These are phyloP conservation scores for Nettapus auritus DNA, from an alignment of 2,113 vertebrate species.

Conservation along the genomic window DNA sequence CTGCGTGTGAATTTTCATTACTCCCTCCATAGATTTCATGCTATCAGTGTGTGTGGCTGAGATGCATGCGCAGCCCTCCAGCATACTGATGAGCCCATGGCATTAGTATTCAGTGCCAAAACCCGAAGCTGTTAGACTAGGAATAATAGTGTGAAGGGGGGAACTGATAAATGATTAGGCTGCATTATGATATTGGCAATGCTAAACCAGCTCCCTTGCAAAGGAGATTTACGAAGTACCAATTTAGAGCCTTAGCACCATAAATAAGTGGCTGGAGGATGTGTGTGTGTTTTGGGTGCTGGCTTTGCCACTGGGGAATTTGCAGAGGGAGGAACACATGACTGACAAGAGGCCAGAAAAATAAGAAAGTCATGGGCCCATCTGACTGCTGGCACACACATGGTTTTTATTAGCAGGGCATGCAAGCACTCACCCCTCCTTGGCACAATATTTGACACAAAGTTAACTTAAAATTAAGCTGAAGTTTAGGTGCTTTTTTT, in stretches of 20 bases:
- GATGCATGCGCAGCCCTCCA: neutral
- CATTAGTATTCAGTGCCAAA: slow-evolving; percentile 64
- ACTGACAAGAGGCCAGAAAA: slow-evolving; percentile 31
- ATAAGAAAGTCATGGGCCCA: neutral
- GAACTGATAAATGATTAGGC: slow-evolving; percentile 69
- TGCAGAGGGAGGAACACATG: slow-evolving; percentile 33
- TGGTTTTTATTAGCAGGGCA: neutral
- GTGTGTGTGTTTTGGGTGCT: neutral
- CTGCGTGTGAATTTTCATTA: slow-evolving; percentile 33
- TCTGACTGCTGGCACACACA: neutral
- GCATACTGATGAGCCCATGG: slow-evolving; percentile 53
- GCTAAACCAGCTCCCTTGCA: slow-evolving; percentile 30
- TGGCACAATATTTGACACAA: neutral
- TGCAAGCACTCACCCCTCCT: neutral
- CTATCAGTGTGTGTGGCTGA: slow-evolving; percentile 14
- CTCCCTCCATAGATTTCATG: slow-evolving; percentile 28
- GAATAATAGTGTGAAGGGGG: slow-evolving; percentile 61
- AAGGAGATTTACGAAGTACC: slow-evolving; percentile 29
- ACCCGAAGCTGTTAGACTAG: slow-evolving; percentile 50
- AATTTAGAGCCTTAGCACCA: slow-evolving; percentile 29
- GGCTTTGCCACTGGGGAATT: slow-evolving; percentile 3
- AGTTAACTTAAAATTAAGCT: slow-evolving; percentile 13
- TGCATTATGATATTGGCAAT: slow-evolving; percentile 57
- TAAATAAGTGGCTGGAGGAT: slow-evolving; percentile 17
- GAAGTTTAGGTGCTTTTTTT: neutral